Evolutionary conservation across 2,113 vertebrate species (phyloP).

Genomic region (Tyto alba): DNA sequence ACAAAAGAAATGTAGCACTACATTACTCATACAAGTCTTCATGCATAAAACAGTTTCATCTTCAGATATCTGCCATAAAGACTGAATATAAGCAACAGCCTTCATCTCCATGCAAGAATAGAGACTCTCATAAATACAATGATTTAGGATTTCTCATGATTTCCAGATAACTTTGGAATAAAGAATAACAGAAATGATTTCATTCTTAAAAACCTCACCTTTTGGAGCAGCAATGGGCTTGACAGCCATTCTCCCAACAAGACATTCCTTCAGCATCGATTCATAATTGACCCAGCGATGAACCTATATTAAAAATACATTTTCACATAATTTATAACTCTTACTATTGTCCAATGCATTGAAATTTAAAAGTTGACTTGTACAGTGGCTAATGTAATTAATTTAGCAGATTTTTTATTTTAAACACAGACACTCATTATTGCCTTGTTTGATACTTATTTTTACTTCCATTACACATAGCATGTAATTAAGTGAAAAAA

Average conservation of each 20-base stretch:
- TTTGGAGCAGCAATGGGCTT: conserved; percentile 70
- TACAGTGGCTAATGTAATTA: background rate
- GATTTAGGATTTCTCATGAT: background rate
- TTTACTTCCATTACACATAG: background rate
- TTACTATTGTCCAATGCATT: background rate
- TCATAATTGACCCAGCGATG: conserved; percentile 99
- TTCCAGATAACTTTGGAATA: background rate
- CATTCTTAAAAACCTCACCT: conserved; percentile 72
- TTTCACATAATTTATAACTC: background rate
- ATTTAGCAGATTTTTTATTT: background rate
- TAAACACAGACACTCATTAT: background rate
- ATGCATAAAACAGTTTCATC: background rate
- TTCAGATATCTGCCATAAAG: background rate
- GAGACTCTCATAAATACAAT: background rate
- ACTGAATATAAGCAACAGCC: background rate
- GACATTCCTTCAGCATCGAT: conserved; percentile 96
- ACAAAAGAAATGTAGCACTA: background rate
- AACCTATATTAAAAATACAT: conserved; percentile 71
- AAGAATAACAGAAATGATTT: background rate
- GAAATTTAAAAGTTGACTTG: background rate
- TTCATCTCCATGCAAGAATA: background rate
- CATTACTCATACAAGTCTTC: background rate
- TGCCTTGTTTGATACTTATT: background rate
- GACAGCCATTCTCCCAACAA: conserved; percentile 89
- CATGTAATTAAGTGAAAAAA: background rate